phyloP scores from a whole-genome alignment of 1,140 invertebrate species.

The Atopsyche davidsoni region DNA sequence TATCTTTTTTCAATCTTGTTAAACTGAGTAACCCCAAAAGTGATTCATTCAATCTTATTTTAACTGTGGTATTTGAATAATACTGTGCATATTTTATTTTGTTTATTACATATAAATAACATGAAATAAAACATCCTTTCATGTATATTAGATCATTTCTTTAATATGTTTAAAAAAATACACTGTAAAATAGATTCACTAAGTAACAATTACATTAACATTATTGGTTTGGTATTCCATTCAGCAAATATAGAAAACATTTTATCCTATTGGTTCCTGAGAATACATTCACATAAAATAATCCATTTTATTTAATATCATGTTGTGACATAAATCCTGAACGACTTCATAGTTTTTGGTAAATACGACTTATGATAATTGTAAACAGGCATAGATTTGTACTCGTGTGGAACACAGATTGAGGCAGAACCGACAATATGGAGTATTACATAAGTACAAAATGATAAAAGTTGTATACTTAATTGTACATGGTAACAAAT shows the following conservation, averaged over 20 bases:
- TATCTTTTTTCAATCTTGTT: neutral
- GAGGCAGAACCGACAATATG: conserved; percentile 21
- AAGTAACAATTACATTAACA: conserved; percentile 29
- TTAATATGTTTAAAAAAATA: conserved; percentile 32
- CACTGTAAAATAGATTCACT: conserved; percentile 31
- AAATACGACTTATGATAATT: conserved; percentile 11
- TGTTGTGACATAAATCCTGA: conserved; percentile 1
- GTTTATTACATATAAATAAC: too few relatives aligned
- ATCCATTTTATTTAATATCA: conserved; percentile 11
- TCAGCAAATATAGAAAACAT: conserved; percentile 25
- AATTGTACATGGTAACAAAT: conserved; percentile 26
- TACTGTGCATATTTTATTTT: too few relatives aligned
- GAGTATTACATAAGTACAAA: conserved; percentile 14
- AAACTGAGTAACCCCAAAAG: too few relatives aligned
- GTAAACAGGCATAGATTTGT: conserved; percentile 20
- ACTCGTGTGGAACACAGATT: conserved; percentile 20
- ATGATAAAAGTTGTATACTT: conserved; percentile 6
- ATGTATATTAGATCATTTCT: conserved; percentile 20
- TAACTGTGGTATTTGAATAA: too few relatives aligned
- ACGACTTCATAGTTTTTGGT: conserved; percentile 13
- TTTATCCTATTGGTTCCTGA: conserved; percentile 29
- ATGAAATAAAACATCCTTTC: neutral
- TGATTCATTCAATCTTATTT: too few relatives aligned
- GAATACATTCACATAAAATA: conserved; percentile 6
- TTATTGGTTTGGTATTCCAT: conserved; percentile 21